These are phyloP conservation scores for Psilopsiagon aymara DNA, from an alignment of 2,113 vertebrate species.

Conservation along the genomic window DNA sequence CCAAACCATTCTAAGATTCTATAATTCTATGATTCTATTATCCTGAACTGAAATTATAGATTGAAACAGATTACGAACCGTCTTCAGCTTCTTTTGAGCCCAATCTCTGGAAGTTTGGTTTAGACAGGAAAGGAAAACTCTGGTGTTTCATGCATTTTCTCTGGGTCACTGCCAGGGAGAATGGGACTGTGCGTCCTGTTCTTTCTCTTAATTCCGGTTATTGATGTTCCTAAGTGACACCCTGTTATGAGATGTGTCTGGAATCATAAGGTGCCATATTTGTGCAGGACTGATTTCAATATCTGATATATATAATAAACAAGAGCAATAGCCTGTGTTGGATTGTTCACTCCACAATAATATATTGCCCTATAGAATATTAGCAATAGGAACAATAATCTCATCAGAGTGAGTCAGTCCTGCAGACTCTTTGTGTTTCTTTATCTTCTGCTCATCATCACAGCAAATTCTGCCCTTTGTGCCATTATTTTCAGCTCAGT, in stretches of 20 bases:
- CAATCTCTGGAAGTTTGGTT: not conserved
- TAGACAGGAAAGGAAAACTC: not conserved
- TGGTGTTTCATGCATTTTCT: not conserved
- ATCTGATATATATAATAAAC: constrained; percentile 32
- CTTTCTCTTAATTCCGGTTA: constrained; percentile 10
- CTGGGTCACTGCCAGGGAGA: not conserved
- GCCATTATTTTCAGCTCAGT: not conserved
- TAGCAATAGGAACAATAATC: constrained; percentile 36
- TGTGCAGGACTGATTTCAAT: constrained; percentile 28
- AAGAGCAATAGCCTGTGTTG: constrained; percentile 20
- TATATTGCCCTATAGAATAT: not conserved
- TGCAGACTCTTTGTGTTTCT: not conserved
- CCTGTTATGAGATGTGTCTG: constrained; percentile 35
- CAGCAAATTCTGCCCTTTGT: not conserved
- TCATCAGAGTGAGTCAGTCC: constrained; percentile 26
- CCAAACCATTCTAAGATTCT: not conserved
- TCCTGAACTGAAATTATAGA: not conserved
- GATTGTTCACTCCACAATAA: not conserved
- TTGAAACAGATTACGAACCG: not conserved
- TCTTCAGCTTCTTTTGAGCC: not conserved
- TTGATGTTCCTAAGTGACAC: constrained; percentile 31
- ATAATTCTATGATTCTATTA: not conserved
- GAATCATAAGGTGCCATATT: constrained; percentile 12
- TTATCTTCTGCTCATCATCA: not conserved
- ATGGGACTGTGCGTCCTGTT: not conserved